phyloP scores from a whole-genome alignment of 2,113 vertebrate genomes.

The Condylura cristata region DNA sequence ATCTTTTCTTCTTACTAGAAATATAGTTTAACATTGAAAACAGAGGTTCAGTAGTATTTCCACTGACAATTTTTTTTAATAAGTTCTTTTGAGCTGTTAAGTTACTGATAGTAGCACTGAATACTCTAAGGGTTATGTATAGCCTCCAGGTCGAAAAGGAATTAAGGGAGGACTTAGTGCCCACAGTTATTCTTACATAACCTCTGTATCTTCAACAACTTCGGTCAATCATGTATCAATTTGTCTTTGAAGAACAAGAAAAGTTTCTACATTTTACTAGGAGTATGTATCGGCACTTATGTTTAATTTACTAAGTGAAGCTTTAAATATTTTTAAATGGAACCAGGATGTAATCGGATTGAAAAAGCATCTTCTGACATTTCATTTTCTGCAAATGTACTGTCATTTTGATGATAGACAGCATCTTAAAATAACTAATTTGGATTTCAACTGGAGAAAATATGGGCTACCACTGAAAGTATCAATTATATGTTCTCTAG shows the following conservation, averaged over 20 bases:
- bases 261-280: conserved; percentile 12
- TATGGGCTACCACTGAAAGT: not conserved
- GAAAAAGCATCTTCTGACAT: conserved; percentile 13
- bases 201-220: not conserved
- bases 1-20: not conserved
- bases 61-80: not conserved
- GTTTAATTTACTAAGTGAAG: conserved; percentile 52
- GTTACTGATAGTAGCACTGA: not conserved
- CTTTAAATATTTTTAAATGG: conserved; percentile 34
- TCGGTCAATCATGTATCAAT: not conserved
- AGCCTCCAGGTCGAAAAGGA: conserved; percentile 45
- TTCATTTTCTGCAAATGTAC: not conserved
- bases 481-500: not conserved
- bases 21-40: not conserved
- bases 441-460: not conserved
- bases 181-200: not conserved
- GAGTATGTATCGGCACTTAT: not conserved
- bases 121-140: not conserved
- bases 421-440: conserved; percentile 31
- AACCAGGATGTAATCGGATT: not conserved
- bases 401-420: not conserved
- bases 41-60: conserved; percentile 12
- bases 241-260: conserved; percentile 2
- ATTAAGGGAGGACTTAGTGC: not conserved
- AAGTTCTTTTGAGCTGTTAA: not conserved